These are phyloP conservation scores for Albula goreensis DNA, from an alignment of 2,113 vertebrate species.

Conservation along the genomic window DNA sequence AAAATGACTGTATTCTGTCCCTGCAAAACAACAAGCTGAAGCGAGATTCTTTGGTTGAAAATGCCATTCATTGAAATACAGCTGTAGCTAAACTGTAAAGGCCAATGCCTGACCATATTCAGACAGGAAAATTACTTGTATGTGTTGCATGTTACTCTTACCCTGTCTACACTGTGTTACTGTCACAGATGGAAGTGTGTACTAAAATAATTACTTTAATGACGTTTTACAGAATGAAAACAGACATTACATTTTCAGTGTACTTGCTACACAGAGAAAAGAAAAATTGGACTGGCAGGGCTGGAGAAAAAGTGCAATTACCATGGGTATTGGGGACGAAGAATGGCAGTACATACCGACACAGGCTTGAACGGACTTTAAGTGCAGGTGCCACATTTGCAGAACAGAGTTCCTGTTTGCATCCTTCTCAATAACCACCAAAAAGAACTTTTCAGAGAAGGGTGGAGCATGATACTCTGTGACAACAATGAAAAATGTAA, in stretches of 20 bases:
- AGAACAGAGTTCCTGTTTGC: conserved; percentile 81
- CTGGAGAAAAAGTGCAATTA: background rate
- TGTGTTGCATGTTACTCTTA: too few species aligned
- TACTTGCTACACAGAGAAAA: background rate
- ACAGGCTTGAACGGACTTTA: conserved; percentile 92
- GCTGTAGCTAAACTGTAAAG: too few species aligned
- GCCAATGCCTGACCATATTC: too few species aligned
- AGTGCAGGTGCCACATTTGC: conserved; percentile 98
- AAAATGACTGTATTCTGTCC: too few species aligned
- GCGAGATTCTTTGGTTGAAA: too few species aligned
- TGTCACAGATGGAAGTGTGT: too few species aligned
- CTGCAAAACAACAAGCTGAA: too few species aligned
- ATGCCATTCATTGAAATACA: too few species aligned
- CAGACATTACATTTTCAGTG: background rate
- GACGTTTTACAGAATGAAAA: too few species aligned
- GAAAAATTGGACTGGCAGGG: background rate
- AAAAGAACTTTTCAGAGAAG: conserved; percentile 97
- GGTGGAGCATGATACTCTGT: conserved; percentile 86
- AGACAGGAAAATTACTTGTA: too few species aligned
- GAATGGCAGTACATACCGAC: conserved; percentile 75
- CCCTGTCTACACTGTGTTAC: too few species aligned
- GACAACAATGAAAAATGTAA: conserved; percentile 39
- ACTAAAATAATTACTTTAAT: too few species aligned
- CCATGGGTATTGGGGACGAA: background rate
- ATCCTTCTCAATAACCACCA: conserved; percentile 95